Conservation (phyloP, 2,113 vertebrate species). For the Thymallus thymallus region DNA sequence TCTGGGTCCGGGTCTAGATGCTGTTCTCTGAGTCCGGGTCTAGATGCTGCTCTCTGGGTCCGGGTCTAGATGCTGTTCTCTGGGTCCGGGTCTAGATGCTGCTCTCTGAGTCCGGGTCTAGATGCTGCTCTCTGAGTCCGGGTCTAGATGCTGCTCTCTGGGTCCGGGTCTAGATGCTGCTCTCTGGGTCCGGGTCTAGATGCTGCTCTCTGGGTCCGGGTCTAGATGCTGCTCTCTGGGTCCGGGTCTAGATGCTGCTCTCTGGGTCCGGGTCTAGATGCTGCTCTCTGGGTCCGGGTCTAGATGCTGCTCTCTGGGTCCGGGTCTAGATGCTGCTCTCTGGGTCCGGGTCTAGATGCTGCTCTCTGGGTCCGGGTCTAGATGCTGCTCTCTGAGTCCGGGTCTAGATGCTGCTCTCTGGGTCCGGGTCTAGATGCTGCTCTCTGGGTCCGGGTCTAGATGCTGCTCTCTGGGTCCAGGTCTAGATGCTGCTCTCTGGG, state of each 20-base stretch:
- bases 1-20: slow-evolving; percentile 75
- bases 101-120: slow-evolving; percentile 69
- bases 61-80: slow-evolving; percentile 74
- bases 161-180: slow-evolving; percentile 74
- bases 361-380: slow-evolving; percentile 69
- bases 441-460: slow-evolving; percentile 86
- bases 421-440: slow-evolving; percentile 74
- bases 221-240: no score
- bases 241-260: slow-evolving; percentile 76
- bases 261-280: slow-evolving; percentile 75
- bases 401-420: slow-evolving; percentile 72
- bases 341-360: slow-evolving; percentile 78
- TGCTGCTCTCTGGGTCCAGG: slow-evolving; percentile 59
- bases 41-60: slow-evolving; percentile 42
- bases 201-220: slow-evolving; percentile 48
- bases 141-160: slow-evolving; percentile 72
- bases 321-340: slow-evolving; percentile 75
- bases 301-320: slow-evolving; percentile 42
- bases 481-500: no score
- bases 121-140: no score
- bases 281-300: slow-evolving; percentile 84
- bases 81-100: slow-evolving; percentile 78
- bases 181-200: slow-evolving; percentile 83
- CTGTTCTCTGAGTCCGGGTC: slow-evolving; percentile 82
- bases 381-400: no score